These are phyloP conservation scores for Cryptus armator DNA, from an alignment of 2,888 invertebrate species.

Conservation along the genomic window DNA sequence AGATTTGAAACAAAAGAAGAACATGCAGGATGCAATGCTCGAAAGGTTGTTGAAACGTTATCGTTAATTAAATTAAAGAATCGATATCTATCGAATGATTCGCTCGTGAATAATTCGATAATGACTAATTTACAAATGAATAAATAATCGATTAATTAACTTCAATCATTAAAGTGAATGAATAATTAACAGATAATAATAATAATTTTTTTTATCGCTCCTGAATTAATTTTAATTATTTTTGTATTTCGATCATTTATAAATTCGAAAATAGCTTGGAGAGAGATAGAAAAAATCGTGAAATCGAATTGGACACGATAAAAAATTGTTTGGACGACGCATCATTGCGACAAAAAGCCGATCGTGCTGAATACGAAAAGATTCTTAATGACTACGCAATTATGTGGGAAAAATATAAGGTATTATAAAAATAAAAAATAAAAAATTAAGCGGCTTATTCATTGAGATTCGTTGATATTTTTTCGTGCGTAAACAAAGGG, in stretches of 20 bases:
- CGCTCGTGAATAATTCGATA: neutral
- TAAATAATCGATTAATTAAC: no score
- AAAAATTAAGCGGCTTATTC: neutral
- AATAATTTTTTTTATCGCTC: neutral
- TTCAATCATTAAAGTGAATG: neutral
- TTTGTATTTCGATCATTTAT: neutral
- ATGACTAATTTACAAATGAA: no score
- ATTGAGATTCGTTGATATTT: neutral
- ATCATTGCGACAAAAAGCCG: conserved; percentile 41
- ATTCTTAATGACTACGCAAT: conserved; percentile 49
- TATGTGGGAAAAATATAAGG: conserved; percentile 65
- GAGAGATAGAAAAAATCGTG: conserved; percentile 47
- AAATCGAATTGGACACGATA: conserved; percentile 45
- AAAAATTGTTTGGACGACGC: conserved; percentile 61
- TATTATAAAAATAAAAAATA: neutral
- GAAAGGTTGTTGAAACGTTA: conserved; percentile 42
- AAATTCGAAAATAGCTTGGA: conserved; percentile 23
- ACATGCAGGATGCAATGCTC: conserved; percentile 26
- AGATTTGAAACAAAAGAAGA: conserved; percentile 44
- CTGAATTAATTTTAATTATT: neutral
- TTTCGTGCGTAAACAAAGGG: conserved; percentile 5
- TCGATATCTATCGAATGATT: no score
- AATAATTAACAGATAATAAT: neutral
- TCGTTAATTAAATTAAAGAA: neutral
- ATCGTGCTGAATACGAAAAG: conserved; percentile 39